Evolutionary conservation across 2,888 invertebrate species (phyloP).

Genomic region (Tillus elongatus): DNA sequence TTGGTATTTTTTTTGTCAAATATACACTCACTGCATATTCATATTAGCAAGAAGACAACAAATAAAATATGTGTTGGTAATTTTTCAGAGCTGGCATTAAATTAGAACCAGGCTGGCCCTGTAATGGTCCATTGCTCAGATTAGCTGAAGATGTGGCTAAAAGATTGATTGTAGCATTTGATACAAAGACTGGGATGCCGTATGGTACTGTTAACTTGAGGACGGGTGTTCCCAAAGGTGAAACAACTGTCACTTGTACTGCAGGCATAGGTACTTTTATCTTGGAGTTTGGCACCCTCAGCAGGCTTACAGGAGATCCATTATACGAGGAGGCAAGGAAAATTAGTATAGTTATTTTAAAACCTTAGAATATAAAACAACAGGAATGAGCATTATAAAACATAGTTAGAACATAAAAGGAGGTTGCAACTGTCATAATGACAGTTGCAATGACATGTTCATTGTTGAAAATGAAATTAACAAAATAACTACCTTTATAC

Average conservation of each 20-base stretch:
- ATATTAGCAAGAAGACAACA: too few species aligned
- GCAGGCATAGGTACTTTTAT: conserved; percentile 97
- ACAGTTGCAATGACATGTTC: too few species aligned
- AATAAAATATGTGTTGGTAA: conserved; percentile 1
- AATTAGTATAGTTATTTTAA: conserved; percentile 21
- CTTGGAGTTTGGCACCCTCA: conserved; percentile 91
- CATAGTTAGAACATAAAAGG: too few species aligned
- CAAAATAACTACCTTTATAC: too few species aligned
- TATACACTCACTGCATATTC: too few species aligned
- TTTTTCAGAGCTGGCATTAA: conserved; percentile 60
- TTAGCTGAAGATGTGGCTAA: conserved; percentile 93
- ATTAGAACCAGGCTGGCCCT: conserved; percentile 93
- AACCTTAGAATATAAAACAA: conserved; percentile 6
- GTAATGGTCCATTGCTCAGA: conserved; percentile 84
- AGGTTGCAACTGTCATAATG: too few species aligned
- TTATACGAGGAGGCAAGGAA: conserved; percentile 83
- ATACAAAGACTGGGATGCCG: conserved; percentile 90
- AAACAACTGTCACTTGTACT: conserved; percentile 95
- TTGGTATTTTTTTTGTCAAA: too few species aligned
- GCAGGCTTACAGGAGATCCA: conserved; percentile 86
- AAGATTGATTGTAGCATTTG: conserved; percentile 81
- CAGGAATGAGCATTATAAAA: too few species aligned
- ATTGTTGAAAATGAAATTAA: too few species aligned
- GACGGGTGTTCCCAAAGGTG: conserved; percentile 85
- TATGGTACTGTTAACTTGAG: conserved; percentile 93